phyloP scores from a whole-genome alignment of 2,888 invertebrate species.

The Chymomyza procnemis region DNA sequence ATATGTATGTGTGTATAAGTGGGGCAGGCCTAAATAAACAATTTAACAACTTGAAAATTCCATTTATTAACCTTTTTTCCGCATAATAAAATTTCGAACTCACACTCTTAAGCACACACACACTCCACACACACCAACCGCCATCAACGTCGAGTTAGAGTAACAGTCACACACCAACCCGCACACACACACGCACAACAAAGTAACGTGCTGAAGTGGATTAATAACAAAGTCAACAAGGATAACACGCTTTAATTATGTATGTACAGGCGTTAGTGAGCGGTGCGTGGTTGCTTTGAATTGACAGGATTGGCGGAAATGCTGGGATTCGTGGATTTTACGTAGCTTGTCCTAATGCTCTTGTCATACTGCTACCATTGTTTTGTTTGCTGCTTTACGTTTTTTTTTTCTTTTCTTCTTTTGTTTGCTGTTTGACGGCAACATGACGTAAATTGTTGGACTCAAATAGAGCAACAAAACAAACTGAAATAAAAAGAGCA shows the following conservation, averaged over 20 bases:
- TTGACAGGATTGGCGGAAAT: neutral
- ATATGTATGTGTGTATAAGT: slow-evolving; percentile 3
- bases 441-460: neutral
- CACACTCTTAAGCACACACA: slow-evolving; percentile 16
- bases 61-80: slow-evolving; percentile 65
- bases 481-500: neutral
- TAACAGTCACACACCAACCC: slow-evolving; percentile 2
- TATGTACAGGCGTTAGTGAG: slow-evolving; percentile 57
- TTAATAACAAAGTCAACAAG: slow-evolving; percentile 66
- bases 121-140: neutral
- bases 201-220: slow-evolving; percentile 37
- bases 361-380: neutral
- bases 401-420: neutral
- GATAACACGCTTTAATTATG: slow-evolving; percentile 65
- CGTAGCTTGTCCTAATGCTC: neutral
- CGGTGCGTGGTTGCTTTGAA: slow-evolving; percentile 34
- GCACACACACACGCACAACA: neutral
- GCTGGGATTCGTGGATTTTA: neutral
- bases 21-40: slow-evolving; percentile 59
- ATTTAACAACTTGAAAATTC: slow-evolving; percentile 66
- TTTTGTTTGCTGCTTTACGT: neutral
- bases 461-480: slow-evolving; percentile 3
- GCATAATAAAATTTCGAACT: slow-evolving; percentile 61
- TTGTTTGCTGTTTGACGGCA: neutral
- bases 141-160: neutral